phyloP scores from a whole-genome alignment of 2,797 vertebrate species.

The Rousettus madagascariensis region DNA sequence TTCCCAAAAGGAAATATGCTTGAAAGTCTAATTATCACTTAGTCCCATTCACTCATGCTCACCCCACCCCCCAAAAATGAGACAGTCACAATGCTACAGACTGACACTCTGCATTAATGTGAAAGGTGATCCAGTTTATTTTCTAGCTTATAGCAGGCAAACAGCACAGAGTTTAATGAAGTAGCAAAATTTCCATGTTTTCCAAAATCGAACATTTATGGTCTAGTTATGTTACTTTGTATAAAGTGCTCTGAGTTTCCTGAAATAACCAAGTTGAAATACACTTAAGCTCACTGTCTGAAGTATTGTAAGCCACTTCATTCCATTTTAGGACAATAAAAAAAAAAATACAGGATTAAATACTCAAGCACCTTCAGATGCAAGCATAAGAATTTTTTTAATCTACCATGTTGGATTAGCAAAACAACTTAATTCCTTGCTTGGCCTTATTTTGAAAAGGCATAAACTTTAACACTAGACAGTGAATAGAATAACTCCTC shows the following conservation, averaged over 20 bases:
- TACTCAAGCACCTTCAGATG: constrained; percentile 8
- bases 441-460: constrained; percentile 26
- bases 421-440: constrained; percentile 14
- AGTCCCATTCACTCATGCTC: neutral
- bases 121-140: neutral
- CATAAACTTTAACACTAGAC: constrained; percentile 32
- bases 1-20: constrained; percentile 23
- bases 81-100: neutral
- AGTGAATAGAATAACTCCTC: neutral
- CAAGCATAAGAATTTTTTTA: neutral
- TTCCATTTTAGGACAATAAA: neutral
- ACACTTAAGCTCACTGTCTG: constrained; percentile 29
- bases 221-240: neutral
- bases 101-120: neutral
- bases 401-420: neutral
- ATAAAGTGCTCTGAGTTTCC: constrained; percentile 43
- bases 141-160: constrained; percentile 4
- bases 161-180: neutral
- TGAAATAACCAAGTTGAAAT: constrained; percentile 50
- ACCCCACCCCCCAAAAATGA: neutral
- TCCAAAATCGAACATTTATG: constrained; percentile 37
- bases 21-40: neutral
- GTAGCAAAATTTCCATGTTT: neutral
- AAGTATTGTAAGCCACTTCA: constrained; percentile 29
- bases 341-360: constrained; percentile 34